Conservation (phyloP, 2,797 vertebrate species). For the Aselliscus stoliczkanus region DNA sequence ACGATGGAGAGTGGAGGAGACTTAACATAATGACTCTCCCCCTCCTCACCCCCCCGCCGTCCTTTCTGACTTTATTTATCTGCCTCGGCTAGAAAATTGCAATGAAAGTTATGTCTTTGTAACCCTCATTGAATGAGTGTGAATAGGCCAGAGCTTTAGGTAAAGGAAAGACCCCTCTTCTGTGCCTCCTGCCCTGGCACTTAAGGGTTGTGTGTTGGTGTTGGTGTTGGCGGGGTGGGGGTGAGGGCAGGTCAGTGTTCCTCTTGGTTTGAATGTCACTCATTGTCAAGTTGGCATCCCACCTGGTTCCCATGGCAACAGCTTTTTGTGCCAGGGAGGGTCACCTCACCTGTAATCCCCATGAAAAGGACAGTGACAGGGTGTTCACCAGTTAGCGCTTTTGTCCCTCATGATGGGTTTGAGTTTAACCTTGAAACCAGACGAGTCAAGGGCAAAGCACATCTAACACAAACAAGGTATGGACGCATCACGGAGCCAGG, state of each 20-base stretch:
- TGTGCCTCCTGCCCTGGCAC: not conserved
- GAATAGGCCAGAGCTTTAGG: not conserved
- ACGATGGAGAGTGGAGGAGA: too few relatives aligned
- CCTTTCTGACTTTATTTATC: not conserved
- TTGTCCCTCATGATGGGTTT: slow-evolving; percentile 70
- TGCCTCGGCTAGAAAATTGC: not conserved
- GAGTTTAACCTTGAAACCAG: slow-evolving; percentile 78
- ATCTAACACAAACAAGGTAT: not conserved
- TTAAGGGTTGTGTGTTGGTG: not conserved
- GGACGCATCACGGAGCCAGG: not conserved
- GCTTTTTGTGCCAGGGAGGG: slow-evolving; percentile 73
- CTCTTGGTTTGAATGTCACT: slow-evolving; percentile 82
- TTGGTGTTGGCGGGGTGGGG: not conserved
- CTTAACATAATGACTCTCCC: not conserved
- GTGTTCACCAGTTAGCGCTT: slow-evolving; percentile 72
- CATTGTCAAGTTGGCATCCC: slow-evolving; percentile 79
- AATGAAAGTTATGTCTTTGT: not conserved
- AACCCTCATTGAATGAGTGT: not conserved
- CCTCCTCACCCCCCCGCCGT: too few relatives aligned
- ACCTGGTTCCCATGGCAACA: slow-evolving; percentile 79
- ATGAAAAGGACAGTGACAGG: slow-evolving; percentile 72
- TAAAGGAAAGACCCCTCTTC: not conserved
- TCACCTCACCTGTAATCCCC: slow-evolving; percentile 76
- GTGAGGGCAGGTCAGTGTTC: slow-evolving; percentile 60
- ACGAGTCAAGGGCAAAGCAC: slow-evolving; percentile 66